Evolutionary conservation across 2,888 invertebrate genomes (phyloP).

Genomic region (Plusia festucae): DNA sequence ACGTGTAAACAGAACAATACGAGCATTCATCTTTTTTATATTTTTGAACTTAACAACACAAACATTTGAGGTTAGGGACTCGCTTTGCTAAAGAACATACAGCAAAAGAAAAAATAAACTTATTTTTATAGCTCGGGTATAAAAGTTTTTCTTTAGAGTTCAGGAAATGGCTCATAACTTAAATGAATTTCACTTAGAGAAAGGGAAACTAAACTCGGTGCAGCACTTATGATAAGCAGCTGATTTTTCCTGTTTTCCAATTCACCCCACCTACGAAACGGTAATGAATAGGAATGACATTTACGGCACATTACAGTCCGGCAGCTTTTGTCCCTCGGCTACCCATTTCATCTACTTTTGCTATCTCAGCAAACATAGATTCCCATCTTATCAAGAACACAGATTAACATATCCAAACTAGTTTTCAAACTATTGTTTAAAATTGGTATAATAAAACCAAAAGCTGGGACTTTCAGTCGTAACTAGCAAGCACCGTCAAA

Average conservation of each 20-base stretch:
- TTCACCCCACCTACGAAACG: neutral
- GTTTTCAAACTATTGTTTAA: constrained; percentile 5
- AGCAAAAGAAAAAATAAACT: neutral
- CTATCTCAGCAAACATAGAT: constrained; percentile 1
- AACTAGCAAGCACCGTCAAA: constrained; percentile 1
- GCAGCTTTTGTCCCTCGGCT: constrained; percentile 1
- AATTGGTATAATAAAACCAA: constrained; percentile 8
- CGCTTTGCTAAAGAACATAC: neutral
- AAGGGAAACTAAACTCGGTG: neutral
- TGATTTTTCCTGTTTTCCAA: constrained; percentile 8
- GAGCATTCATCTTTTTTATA: constrained; percentile 34
- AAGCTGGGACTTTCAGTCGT: neutral
- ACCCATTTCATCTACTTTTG: constrained; percentile 5
- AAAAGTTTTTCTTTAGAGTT: neutral
- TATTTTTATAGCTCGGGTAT: neutral
- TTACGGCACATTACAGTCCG: constrained; percentile 1
- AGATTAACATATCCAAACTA: neutral
- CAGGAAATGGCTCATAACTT: neutral
- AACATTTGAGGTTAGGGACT: neutral
- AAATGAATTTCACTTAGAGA: neutral
- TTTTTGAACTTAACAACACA: constrained; percentile 41
- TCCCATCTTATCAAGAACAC: neutral
- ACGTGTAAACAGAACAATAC: constrained; percentile 57
- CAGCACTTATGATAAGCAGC: constrained; percentile 7
- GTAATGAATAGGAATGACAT: constrained; percentile 6